Evolutionary conservation across 2,797 vertebrate species (phyloP).

Genomic region (Danio albolineatus): DNA sequence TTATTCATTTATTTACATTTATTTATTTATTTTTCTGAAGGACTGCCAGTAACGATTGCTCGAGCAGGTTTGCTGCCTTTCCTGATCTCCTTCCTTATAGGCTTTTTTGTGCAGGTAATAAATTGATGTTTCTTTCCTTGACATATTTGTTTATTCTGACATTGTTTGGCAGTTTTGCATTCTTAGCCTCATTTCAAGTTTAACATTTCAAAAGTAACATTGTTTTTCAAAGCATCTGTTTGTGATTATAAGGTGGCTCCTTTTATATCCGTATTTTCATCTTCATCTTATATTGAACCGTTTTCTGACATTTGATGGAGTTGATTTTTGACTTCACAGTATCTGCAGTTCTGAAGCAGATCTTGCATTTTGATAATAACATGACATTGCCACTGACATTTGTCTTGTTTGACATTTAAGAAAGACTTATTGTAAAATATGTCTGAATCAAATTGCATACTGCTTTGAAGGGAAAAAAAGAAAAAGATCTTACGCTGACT

Average conservation of each 20-base stretch:
- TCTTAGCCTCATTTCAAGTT: constrained; percentile 11
- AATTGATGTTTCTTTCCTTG: neutral
- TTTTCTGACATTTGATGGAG: constrained; percentile 39
- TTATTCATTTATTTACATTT: neutral
- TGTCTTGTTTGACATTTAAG: constrained; percentile 39
- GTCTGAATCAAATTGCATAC: neutral
- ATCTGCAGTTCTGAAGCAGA: constrained; percentile 13
- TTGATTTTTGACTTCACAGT: constrained; percentile 25
- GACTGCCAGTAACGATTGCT: constrained; percentile 75
- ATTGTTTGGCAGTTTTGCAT: constrained; percentile 1
- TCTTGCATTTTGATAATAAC: constrained; percentile 1
- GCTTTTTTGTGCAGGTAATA: constrained; percentile 76
- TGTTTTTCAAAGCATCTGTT: neutral
- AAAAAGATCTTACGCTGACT: neutral
- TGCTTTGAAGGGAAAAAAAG: neutral
- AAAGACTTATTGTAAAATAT: constrained; percentile 3
- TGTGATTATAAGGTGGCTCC: neutral
- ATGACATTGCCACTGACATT: constrained; percentile 21
- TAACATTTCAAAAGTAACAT: constrained; percentile 26
- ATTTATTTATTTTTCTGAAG: constrained; percentile 60
- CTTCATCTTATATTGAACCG: constrained; percentile 3
- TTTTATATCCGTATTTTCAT: constrained; percentile 8
- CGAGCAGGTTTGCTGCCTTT: constrained; percentile 76
- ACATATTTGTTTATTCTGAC: constrained; percentile 1
- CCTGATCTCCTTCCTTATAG: constrained; percentile 75